Evolutionary conservation across 2,797 vertebrate species (phyloP).

Genomic region (Acipenser oxyrinchus): DNA sequence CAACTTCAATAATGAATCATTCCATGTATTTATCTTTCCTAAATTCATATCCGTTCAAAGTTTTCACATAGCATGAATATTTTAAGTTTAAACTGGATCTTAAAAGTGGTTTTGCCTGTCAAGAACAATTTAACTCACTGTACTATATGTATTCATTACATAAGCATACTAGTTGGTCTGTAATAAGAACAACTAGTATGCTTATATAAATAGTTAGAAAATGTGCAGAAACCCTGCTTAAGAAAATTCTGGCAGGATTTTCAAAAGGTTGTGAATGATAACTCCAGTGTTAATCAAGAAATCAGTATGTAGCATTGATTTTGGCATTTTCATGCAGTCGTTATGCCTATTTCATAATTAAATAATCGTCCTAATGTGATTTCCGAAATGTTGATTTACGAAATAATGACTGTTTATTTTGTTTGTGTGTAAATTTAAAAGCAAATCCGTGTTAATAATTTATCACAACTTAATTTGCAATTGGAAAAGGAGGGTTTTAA

Average conservation of each 20-base stretch:
- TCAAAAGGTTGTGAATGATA: neutral
- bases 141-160: conserved; percentile 4
- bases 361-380: too few species aligned
- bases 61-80: conserved; percentile 39
- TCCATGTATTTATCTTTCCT: conserved; percentile 24
- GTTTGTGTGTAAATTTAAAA: too few species aligned
- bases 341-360: too few species aligned
- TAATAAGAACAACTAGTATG: too few species aligned
- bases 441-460: too few species aligned
- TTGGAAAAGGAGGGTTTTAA: too few species aligned
- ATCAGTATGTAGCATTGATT: conserved; percentile 12
- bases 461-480: too few species aligned
- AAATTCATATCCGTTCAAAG: conserved; percentile 51
- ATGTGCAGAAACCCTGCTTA: neutral
- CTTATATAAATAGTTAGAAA: too few species aligned
- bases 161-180: neutral
- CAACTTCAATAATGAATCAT: neutral
- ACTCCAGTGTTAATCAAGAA: neutral
- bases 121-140: conserved; percentile 11
- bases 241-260: conserved; percentile 8
- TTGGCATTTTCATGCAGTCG: neutral
- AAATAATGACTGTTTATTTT: too few species aligned
- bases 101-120: conserved; percentile 2
- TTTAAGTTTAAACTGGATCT: neutral
- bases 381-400: too few species aligned